A percentile compares a stretch with the other conserved stretches of the same genome.
These are phyloP conservation scores for Bellardia pandia DNA, from an alignment of 2,888 invertebrate species.

Conservation along the genomic window DNA sequence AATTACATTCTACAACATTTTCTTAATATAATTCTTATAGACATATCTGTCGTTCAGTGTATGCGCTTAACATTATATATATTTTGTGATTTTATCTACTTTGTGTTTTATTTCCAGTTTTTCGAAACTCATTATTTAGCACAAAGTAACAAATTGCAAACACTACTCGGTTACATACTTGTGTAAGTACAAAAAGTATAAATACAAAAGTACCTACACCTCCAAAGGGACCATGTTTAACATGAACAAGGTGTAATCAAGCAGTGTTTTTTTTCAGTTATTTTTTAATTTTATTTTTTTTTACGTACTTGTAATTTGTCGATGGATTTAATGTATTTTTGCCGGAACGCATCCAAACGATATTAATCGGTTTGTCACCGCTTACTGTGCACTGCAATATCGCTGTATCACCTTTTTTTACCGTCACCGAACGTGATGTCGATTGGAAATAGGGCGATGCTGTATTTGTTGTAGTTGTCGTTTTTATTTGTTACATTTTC, in stretches of 20 bases:
- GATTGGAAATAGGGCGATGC: conserved; percentile 90
- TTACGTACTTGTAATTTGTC: conserved; percentile 88
- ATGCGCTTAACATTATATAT: too few relatives aligned
- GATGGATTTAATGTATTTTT: conserved; percentile 89
- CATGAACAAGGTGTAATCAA: conserved; percentile 54
- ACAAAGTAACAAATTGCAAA: conserved; percentile 43
- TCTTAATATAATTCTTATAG: too few relatives aligned
- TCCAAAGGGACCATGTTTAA: conserved; percentile 62
- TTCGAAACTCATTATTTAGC: conserved; percentile 29
- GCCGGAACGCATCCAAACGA: conserved; percentile 90
- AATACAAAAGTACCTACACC: conserved; percentile 23
- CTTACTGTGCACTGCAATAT: conserved; percentile 90
- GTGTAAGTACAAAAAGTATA: background rate
- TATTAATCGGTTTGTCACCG: conserved; percentile 91
- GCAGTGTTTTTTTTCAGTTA: conserved; percentile 5
- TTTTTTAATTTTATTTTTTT: background rate
- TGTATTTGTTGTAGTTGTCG: conserved; percentile 77
- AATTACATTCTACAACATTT: too few relatives aligned
- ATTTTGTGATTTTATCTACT: background rate
- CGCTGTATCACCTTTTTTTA: conserved; percentile 90
- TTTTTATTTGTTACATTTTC: conserved; percentile 40
- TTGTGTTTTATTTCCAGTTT: background rate
- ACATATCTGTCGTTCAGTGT: too few relatives aligned
- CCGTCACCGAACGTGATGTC: conserved; percentile 88
- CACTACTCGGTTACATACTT: background rate